Base-by-base conservation (phyloP, 2,797 vertebrate species). In the Peromyscus aztecus region DNA sequence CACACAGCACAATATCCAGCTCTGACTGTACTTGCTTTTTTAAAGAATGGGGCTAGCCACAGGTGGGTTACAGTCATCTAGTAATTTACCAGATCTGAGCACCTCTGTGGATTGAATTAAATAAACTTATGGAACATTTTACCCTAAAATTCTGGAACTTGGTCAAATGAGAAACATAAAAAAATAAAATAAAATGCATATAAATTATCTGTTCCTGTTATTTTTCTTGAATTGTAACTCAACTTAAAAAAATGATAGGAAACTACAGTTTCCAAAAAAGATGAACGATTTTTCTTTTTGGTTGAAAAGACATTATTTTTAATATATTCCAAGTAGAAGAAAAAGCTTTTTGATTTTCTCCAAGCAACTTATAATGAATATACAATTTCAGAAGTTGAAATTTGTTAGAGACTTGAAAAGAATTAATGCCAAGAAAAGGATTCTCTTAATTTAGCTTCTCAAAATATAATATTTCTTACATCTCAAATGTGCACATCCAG, bases 371-470 rank as follows among this genome's bases (percentile, higher is more conserved):
- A 75, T 97, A 98, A 97, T 97, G 69, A 98, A 98, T 94, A 67
- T n/a, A 82, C 61, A 97, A 92, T 97, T 98, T 98, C 77, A 97
- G 84, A 93, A 95, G 34, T 85, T 93, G 5, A 95, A 97, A 96
- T 96, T 78, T 63, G 37, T 55, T 89, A 94, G 31, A 82, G 65
- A 27, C 10, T n/a, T 82, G 40, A 31, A 75, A 95, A 97, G 40
- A 90, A 78, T 21, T 75, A 97, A 95, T 78, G 63, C 71, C 73
- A 94, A 88, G 91, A 95, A 89, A 86, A 82, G 0, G 63, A 90
- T 65, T 67, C 37, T 76, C 92, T 97, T 97, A 87, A 97, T 98
- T 97, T 97, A 83, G 37, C 12, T 67, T 95, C 94, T 40, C 81
- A 97, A 94, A 96, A 96, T 92, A 95, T 46, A 27, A 83, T 57